Evolutionary conservation across 2,797 vertebrate species (phyloP).

Genomic region (Dendrocincla tyrannina): DNA sequence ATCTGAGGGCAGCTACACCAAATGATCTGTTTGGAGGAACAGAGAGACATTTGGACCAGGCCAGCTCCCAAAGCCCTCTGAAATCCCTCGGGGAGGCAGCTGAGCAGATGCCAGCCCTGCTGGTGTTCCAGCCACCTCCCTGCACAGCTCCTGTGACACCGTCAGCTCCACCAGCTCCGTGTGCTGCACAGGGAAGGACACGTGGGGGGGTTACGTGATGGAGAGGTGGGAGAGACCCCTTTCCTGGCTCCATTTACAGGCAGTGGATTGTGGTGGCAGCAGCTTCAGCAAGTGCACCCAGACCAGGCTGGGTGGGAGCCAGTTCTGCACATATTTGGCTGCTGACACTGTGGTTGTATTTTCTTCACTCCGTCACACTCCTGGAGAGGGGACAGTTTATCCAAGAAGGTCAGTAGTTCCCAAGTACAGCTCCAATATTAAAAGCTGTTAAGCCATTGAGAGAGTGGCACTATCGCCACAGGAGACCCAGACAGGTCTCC

Average conservation of each 20-base stretch:
- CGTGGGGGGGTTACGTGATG: fast-evolving
- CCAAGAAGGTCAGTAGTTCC: background rate
- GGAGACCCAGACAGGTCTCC: background rate
- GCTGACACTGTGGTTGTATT: background rate
- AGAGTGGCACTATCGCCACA: background rate
- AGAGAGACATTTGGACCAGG: background rate
- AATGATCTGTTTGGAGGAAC: background rate
- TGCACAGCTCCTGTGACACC: background rate
- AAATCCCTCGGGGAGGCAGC: background rate
- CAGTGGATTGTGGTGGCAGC: background rate
- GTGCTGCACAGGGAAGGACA: background rate
- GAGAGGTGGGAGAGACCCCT: background rate
- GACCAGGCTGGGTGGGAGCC: background rate
- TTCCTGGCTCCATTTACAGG: background rate
- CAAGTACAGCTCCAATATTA: background rate
- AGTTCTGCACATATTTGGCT: background rate
- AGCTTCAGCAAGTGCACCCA: background rate
- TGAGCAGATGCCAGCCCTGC: background rate
- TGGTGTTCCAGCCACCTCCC: background rate
- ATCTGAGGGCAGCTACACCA: background rate
- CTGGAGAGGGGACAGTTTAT: background rate
- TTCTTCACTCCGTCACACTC: background rate
- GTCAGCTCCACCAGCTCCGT: background rate
- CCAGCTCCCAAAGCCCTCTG: background rate
- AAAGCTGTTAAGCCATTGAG: background rate